Percentiles rank a stretch among this genome's conserved stretches.
These are phyloP conservation scores for Botrylloides violaceus DNA, from an alignment of 23 tunicate species.

Conservation along the genomic window DNA sequence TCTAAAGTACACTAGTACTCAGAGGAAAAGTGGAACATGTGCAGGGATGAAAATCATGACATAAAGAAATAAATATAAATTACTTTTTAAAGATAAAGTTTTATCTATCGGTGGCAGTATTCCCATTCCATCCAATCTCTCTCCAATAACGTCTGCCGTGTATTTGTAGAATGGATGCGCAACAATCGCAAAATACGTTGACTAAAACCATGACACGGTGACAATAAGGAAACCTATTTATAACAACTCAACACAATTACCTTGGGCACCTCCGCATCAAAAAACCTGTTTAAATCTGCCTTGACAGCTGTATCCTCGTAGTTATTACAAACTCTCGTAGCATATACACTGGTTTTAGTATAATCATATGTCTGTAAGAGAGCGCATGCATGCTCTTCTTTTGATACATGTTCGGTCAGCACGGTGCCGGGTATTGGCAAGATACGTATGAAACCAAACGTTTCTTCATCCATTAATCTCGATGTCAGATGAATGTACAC, in stretches of 20 bases:
- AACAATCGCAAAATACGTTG: background rate
- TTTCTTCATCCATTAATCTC: background rate
- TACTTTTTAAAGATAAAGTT: no score
- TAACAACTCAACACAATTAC: no score
- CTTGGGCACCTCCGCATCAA: background rate
- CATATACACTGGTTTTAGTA: background rate
- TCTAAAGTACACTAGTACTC: no score
- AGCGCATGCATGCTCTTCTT: background rate
- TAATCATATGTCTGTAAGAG: background rate
- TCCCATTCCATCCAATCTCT: background rate
- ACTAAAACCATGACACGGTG: no score
- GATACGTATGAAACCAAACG: background rate
- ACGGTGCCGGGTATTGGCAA: background rate
- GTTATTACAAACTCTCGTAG: background rate
- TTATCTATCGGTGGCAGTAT: no score
- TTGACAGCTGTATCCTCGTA: background rate
- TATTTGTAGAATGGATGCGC: background rate
- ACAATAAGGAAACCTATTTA: no score
- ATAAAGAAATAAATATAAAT: no score
- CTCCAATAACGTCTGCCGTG: background rate
- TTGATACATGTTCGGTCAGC: background rate
- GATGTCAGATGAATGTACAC: background rate
- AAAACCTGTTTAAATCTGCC: background rate
- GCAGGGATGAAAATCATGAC: no score
- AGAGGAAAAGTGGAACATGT: no score